A percentile compares a stretch with the other conserved stretches of the same genome.
Evolutionary conservation across 1,140 invertebrate genomes (phyloP).

Genomic region (Drosophila insularis): DNA sequence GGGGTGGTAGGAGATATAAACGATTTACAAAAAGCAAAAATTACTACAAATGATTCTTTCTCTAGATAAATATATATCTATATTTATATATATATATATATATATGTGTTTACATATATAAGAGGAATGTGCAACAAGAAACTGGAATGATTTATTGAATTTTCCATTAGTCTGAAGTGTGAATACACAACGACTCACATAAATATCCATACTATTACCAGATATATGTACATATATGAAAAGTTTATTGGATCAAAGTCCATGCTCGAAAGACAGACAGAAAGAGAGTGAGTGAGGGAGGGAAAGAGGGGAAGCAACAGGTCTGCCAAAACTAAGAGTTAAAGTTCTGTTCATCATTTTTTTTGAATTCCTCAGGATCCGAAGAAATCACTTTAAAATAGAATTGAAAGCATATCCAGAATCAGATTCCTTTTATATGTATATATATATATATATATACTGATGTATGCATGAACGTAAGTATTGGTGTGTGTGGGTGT

Average conservation of each 20-base stretch:
- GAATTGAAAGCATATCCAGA: no score
- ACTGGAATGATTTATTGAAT: not conserved
- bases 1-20: not conserved
- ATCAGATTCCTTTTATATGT: not conserved
- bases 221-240: no score
- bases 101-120: not conserved
- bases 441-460: not conserved
- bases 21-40: constrained; percentile 4
- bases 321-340: no score
- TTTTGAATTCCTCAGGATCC: no score
- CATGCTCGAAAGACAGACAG: no score
- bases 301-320: no score
- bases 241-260: no score
- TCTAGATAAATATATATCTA: not conserved
- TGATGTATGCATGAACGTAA: not conserved
- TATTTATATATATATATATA: not conserved
- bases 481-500: not conserved
- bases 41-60: constrained; percentile 7
- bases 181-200: not conserved
- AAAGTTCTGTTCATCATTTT: no score
- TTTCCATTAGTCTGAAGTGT: not conserved
- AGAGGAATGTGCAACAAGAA: not conserved
- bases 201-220: no score
- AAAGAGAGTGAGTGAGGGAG: no score
- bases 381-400: no score